Conservation (phyloP, 2,888 invertebrate genomes). For the Ypsolopha sequella region DNA sequence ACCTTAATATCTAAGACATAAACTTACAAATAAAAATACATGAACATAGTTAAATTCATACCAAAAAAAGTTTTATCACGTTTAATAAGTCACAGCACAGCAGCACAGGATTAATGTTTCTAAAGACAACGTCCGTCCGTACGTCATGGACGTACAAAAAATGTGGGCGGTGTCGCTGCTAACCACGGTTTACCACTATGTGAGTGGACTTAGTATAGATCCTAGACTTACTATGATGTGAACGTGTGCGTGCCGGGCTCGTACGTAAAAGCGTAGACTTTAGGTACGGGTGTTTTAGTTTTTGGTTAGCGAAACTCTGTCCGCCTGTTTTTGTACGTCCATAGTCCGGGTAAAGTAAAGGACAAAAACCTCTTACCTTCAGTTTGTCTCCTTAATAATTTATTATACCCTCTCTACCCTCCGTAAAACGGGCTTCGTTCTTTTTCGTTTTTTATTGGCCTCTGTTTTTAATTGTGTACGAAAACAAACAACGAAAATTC, state of each 20-base stretch:
- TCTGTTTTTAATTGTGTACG: background rate
- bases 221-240: too few species aligned
- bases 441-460: background rate
- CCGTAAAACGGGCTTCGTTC: background rate
- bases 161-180: too few species aligned
- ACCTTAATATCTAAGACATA: background rate
- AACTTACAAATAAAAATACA: background rate
- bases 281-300: too few species aligned
- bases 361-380: background rate
- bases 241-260: too few species aligned
- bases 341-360: background rate
- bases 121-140: too few species aligned
- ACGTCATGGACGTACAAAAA: too few species aligned
- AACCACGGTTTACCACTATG: too few species aligned
- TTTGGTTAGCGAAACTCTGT: too few species aligned
- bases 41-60: background rate
- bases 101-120: constrained; percentile 5
- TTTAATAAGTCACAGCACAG: constrained; percentile 5
- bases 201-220: too few species aligned
- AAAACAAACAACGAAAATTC: background rate
- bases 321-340: too few species aligned
- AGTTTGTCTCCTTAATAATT: constrained; percentile 6
- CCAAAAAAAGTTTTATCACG: constrained; percentile 2
- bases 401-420: background rate
- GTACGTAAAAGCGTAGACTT: too few species aligned